Evolutionary conservation across 2,888 invertebrate genomes (phyloP).

Genomic region (Pandemis corylana): DNA sequence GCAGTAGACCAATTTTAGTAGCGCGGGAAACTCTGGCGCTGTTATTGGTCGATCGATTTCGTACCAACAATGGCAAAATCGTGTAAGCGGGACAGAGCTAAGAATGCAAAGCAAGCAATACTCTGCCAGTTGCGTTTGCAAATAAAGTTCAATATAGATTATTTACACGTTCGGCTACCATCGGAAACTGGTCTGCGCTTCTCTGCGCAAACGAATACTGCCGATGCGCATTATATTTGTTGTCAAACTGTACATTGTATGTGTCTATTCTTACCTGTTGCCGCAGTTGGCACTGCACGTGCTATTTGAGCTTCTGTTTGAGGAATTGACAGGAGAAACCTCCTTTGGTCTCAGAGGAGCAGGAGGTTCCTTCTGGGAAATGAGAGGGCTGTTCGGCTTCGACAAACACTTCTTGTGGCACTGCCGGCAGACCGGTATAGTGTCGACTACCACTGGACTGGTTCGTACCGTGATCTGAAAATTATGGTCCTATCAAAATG

Average conservation of each 20-base stretch:
- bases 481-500: neutral
- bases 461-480: conserved; percentile 90
- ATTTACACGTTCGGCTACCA: too few species aligned
- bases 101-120: too few species aligned
- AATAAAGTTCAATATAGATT: too few species aligned
- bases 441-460: conserved; percentile 89
- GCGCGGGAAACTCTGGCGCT: too few species aligned
- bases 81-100: too few species aligned
- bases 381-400: conserved; percentile 81
- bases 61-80: too few species aligned
- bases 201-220: too few species aligned
- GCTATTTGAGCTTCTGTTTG: conserved; percentile 74
- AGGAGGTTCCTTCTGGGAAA: conserved; percentile 76
- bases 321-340: conserved; percentile 73
- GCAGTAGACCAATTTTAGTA: too few species aligned
- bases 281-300: conserved; percentile 75
- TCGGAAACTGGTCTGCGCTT: too few species aligned
- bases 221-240: too few species aligned
- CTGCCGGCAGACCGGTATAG: conserved; percentile 90
- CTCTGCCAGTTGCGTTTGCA: too few species aligned
- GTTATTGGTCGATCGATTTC: too few species aligned
- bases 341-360: conserved; percentile 69
- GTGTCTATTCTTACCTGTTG: conserved; percentile 46
- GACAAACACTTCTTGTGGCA: conserved; percentile 91
- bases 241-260: neutral